Evolutionary conservation across 2,113 vertebrate genomes (phyloP).

Genomic region (Catharus minimus): DNA sequence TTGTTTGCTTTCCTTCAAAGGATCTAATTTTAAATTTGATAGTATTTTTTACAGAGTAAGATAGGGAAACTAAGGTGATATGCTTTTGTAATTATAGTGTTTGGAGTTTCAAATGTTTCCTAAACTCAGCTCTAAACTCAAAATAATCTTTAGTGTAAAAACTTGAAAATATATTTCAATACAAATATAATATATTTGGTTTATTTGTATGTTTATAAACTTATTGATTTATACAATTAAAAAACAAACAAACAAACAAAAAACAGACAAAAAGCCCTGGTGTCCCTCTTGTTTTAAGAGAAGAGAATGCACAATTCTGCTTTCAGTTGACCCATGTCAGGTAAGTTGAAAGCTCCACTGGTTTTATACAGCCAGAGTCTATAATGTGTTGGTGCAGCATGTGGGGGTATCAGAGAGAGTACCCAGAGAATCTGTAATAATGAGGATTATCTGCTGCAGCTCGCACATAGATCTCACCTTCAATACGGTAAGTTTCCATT

Average conservation of each 20-base stretch:
- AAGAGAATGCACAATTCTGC: background rate
- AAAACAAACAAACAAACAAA: background rate
- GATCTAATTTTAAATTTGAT: background rate
- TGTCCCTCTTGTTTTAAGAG: background rate
- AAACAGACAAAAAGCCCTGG: background rate
- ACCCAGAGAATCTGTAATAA: background rate
- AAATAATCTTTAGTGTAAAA: slow-evolving; percentile 9
- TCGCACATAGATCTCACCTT: background rate
- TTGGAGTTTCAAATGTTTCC: slow-evolving; percentile 7
- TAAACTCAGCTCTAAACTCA: background rate
- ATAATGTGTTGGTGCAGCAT: background rate
- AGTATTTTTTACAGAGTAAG: background rate
- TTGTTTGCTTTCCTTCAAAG: background rate
- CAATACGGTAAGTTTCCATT: background rate
- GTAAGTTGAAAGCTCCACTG: background rate
- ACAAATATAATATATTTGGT: slow-evolving; percentile 57
- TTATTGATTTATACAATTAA: slow-evolving; percentile 43
- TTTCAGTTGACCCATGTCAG: background rate
- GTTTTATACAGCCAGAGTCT: background rate
- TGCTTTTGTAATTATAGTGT: background rate
- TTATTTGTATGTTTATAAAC: slow-evolving; percentile 47
- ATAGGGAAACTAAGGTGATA: background rate
- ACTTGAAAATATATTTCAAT: background rate
- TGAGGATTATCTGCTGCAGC: background rate
- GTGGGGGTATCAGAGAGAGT: background rate